These are phyloP conservation scores for Catharus fuscescens DNA, from an alignment of 2,113 vertebrate species.

Conservation along the genomic window DNA sequence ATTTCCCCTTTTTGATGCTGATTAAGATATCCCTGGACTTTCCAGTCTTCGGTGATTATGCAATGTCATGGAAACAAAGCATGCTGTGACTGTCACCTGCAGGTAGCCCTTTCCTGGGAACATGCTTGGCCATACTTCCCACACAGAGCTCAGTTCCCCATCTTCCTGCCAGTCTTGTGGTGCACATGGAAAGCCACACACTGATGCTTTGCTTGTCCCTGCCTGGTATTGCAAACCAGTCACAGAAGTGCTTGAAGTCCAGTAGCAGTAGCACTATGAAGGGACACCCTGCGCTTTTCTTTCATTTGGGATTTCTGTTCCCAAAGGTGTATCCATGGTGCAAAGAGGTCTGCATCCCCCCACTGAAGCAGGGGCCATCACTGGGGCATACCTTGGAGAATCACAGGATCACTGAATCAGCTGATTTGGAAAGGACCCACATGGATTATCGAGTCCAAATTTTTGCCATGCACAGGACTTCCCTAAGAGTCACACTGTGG, in stretches of 20 bases:
- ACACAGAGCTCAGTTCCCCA: neutral
- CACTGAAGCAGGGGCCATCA: accelerated
- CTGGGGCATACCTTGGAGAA: neutral
- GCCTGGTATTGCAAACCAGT: neutral
- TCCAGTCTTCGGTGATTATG: neutral
- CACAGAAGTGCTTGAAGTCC: neutral
- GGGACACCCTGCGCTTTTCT: neutral
- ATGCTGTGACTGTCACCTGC: neutral
- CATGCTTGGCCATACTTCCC: neutral
- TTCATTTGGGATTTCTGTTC: neutral
- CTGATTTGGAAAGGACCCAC: neutral
- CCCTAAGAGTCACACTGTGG: no score
- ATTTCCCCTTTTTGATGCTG: constrained; percentile 6
- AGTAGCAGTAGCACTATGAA: neutral
- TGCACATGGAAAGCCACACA: accelerated
- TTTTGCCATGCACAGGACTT: neutral
- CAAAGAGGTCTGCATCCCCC: neutral
- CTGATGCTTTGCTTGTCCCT: accelerated
- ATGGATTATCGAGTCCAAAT: accelerated
- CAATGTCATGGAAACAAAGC: neutral
- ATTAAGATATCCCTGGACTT: neutral
- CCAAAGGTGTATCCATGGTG: neutral
- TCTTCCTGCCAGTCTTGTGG: neutral
- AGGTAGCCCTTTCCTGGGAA: neutral
- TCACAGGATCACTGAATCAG: neutral